Base-by-base conservation (phyloP, 2,888 invertebrate species). In the Protophormia terraenovae region DNA sequence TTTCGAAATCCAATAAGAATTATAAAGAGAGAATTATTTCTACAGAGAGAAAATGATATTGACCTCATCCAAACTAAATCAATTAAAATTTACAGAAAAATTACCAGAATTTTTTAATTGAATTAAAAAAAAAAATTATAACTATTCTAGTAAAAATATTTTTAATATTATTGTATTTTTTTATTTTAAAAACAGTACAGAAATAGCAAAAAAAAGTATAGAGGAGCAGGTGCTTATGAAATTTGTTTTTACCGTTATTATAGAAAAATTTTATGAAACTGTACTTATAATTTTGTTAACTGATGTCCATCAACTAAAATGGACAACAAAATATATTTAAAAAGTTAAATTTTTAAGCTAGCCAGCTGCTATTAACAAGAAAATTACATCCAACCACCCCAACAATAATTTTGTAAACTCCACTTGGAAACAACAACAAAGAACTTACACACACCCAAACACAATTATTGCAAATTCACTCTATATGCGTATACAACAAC, bases 401-500 rank as follows among this genome's bases (percentile, higher is more conserved):
- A 19, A 47, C 8, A 7, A 38, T 12, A 27, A 4, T 38, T 58
- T 66, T 24, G 8, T 16, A 47, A 67, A 3, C 58, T 45, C 58
- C 35, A 45, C 22, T 45, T 55, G 45, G 45, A 71, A 29, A 72
- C 19, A 79, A 62, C 50, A 71, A 71, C 71, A 79, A 62, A 62
- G 71, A 79, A 71, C 24, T 38, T 64, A 79, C 47, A n/a, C 62
- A 64, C 69, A 53, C 66, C 35, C 58, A 69, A 45, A 45, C 32
- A 24, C 22, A 71, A 24, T 50, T 19, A 69, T 53, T 64, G 47
- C 47, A 75, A 62, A 79, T 58, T 69, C 66, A 24, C 69, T 29
- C n/a, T 47, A 58, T 14, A 32, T 47, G 22, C 60, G 78, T 29
- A 67, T 16, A 83, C 62, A 83, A 71, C 53, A 69, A 67, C 27